A percentile compares a stretch with the other conserved stretches of the same genome.
These are phyloP conservation scores for Pampusana beccarii DNA, from an alignment of 2,113 vertebrate genomes.

Conservation along the genomic window DNA sequence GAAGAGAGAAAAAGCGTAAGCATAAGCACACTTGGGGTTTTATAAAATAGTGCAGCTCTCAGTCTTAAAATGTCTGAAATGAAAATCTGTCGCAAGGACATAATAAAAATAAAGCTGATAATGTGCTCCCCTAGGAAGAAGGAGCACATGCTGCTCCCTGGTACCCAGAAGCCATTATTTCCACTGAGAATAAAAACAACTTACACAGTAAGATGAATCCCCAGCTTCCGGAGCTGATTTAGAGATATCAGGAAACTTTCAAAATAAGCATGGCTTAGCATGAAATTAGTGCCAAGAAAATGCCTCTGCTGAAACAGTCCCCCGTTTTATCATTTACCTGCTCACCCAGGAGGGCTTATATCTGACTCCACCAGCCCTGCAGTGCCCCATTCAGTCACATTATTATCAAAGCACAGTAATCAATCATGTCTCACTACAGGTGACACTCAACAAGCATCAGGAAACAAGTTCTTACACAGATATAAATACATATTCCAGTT, in stretches of 20 bases:
- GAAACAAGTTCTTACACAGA: neutral
- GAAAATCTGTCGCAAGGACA: slow-evolving; percentile 6
- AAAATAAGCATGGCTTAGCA: neutral
- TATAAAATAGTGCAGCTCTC: slow-evolving; percentile 8
- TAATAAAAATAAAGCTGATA: slow-evolving; percentile 34
- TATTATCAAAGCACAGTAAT: neutral
- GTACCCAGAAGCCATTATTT: neutral
- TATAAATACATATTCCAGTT: neutral
- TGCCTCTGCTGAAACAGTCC: neutral
- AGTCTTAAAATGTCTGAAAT: slow-evolving; percentile 19
- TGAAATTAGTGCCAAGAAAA: neutral
- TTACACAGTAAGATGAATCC: neutral
- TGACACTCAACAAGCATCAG: neutral
- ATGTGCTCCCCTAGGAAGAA: neutral
- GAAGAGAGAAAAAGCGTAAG: neutral
- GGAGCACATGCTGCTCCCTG: neutral
- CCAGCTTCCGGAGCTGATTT: neutral
- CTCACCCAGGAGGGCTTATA: neutral
- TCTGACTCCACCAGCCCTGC: neutral
- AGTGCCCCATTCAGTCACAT: neutral
- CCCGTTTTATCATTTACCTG: neutral
- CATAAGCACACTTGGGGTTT: neutral
- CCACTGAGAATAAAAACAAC: neutral
- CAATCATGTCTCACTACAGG: neutral
- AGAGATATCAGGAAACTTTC: neutral